phyloP scores from a whole-genome alignment of 2,797 vertebrate species.

The Botia kubotai region DNA sequence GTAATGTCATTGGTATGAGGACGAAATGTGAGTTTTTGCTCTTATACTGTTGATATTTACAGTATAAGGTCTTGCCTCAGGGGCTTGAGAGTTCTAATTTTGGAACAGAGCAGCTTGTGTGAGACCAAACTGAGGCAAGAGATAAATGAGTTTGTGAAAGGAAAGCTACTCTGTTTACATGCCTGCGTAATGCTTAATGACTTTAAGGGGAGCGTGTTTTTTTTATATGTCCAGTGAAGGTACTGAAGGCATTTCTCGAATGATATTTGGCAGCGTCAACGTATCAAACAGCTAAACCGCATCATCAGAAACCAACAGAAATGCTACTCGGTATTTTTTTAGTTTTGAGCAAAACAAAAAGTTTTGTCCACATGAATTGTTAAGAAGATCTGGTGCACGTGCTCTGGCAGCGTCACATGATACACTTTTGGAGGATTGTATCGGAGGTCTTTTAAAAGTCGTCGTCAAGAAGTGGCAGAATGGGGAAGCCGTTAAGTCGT shows the following conservation, averaged over 20 bases:
- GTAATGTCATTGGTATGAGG: constrained; percentile 33
- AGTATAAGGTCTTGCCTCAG: constrained; percentile 23
- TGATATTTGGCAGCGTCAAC: too few relatives aligned
- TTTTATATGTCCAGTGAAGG: constrained; percentile 1
- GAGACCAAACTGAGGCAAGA: constrained; percentile 22
- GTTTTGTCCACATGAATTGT: background rate
- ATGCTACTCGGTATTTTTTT: background rate
- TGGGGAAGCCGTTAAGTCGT: constrained; percentile 98
- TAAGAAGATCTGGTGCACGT: constrained; percentile 14
- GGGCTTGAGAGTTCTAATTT: constrained; percentile 29
- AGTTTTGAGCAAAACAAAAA: background rate
- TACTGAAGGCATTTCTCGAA: constrained; percentile 35
- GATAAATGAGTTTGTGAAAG: background rate
- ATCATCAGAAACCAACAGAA: background rate
- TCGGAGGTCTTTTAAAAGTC: constrained; percentile 3
- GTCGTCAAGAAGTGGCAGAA: constrained; percentile 63
- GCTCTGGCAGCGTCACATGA: constrained; percentile 62
- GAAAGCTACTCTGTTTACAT: background rate
- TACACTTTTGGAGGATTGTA: constrained; percentile 8
- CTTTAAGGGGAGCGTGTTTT: background rate
- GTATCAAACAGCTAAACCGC: background rate
- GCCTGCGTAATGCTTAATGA: constrained; percentile 2
- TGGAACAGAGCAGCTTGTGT: constrained; percentile 43
- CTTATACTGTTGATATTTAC: constrained; percentile 21
- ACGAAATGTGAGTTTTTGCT: constrained; percentile 45